A percentile compares a stretch with the other conserved stretches of the same genome.
These are phyloP conservation scores for Bombus balteatus DNA, from an alignment of 1,140 invertebrate species.

Conservation along the genomic window DNA sequence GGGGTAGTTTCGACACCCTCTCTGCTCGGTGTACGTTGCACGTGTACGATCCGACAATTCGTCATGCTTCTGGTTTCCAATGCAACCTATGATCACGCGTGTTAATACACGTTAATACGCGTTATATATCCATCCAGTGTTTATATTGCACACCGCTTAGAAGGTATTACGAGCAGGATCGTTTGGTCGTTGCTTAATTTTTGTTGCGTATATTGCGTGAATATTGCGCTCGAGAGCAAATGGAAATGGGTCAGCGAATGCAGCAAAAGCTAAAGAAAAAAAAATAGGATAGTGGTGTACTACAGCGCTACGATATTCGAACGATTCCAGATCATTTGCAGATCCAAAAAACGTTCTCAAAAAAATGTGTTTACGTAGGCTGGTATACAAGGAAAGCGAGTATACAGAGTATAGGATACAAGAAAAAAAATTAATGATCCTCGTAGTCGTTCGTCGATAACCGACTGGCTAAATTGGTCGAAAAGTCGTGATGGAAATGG, in stretches of 20 bases:
- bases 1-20: slow-evolving; percentile 27
- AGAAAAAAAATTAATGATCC: slow-evolving; percentile 52
- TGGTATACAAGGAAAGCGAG: background rate
- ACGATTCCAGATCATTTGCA: background rate
- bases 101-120: slow-evolving; percentile 64
- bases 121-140: slow-evolving; percentile 61
- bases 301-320: background rate
- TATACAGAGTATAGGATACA: background rate
- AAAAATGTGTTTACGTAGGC: slow-evolving; percentile 21
- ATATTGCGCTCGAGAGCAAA: background rate
- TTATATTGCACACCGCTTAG: slow-evolving; percentile 63
- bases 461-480: background rate
- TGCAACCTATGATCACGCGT: slow-evolving; percentile 50
- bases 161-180: slow-evolving; percentile 18
- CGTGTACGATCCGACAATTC: slow-evolving; percentile 54
- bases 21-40: slow-evolving; percentile 15
- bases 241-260: background rate
- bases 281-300: background rate
- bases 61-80: slow-evolving; percentile 63
- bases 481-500: slow-evolving; percentile 60
- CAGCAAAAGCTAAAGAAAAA: background rate
- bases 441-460: slow-evolving; percentile 25
- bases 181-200: no score
- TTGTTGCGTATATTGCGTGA: no score
- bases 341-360: background rate